Evolutionary conservation across 2,113 vertebrate species (phyloP), one percentile per base, ranked within the genome.

Genomic region (Tapirus terrestris): DNA sequence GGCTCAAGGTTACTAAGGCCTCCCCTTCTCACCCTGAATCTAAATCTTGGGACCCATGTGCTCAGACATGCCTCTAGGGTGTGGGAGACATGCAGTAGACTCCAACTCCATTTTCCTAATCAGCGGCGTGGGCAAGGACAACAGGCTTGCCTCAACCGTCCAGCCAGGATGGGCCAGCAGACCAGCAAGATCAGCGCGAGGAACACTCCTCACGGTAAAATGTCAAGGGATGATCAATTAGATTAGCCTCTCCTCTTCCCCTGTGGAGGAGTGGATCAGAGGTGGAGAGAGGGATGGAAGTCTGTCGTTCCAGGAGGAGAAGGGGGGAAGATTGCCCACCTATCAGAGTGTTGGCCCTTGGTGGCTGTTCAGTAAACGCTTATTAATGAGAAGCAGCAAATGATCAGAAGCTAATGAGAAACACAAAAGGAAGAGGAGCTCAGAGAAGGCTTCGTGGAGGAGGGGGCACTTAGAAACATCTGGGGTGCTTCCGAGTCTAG

Each of bases 341-440:
- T 65, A 60, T 36, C 60, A 61, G 70, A 48, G 17, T 58, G 16
- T 81, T 60, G 9, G 33, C 4, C 27, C 68, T 36, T 51, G 33
- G 10, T 45, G 36, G n/a, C 45, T 92, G 51, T 36, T 61, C 16
- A 51, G 18, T 79, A 86, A 83, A 68, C 56, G 23, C 58, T 86
- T 82, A 36, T 86, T 73, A 77, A 85, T 83, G 82, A 93, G 53
- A 91, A 81, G 11, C 45, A 96, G 20, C 6, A 68, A 51, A 73
- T 83, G n/a, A 70, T 53, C 31, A 85, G 83, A 95, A 33, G 48
- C 56, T 82, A 95, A 94, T 17, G 63, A 95, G 43, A 88, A 14
- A 23, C 76, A 63, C 6, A 79, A 33, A 68, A 27, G 14, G 4
- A 27, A 79, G 53, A 82, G 48, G 20, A 68, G 16, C 25, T 86